Conservation (phyloP, 2,113 vertebrate species). For the Dendropsophus ebraccatus region DNA sequence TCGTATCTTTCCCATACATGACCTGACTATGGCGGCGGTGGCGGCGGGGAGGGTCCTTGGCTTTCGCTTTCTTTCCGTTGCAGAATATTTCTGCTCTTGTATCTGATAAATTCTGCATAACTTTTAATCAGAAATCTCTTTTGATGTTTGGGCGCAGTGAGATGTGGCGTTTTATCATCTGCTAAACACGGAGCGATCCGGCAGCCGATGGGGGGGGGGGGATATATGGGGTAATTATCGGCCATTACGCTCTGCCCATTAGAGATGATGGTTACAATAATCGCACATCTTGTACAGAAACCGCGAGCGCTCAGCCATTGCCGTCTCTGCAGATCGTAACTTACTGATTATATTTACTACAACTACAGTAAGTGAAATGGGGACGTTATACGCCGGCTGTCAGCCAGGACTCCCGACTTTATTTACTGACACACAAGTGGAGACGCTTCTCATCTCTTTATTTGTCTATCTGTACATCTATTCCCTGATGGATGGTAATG, state of each 20-base stretch:
- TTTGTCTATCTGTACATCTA: not conserved
- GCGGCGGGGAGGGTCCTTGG: not conserved
- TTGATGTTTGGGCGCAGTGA: conserved; percentile 50
- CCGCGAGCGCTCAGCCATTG: conserved; percentile 31
- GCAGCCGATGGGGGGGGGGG: conserved; percentile 27
- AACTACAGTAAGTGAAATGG: conserved; percentile 33
- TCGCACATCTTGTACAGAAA: conserved; percentile 24
- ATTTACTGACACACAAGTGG: not conserved
- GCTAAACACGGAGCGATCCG: conserved; percentile 47
- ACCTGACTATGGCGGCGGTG: too few relatives aligned
- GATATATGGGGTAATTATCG: conserved; percentile 46
- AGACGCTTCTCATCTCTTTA: not conserved
- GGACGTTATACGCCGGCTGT: not conserved
- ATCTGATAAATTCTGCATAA: conserved; percentile 36
- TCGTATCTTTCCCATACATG: not conserved
- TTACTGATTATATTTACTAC: conserved; percentile 43
- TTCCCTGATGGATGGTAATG: not conserved
- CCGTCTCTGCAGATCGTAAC: conserved; percentile 45
- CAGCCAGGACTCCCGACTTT: not conserved
- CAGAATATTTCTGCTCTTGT: conserved; percentile 35
- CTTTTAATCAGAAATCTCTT: conserved; percentile 54
- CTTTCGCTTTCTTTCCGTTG: not conserved
- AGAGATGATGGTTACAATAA: conserved; percentile 36
- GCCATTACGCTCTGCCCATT: conserved; percentile 35
- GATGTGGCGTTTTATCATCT: conserved; percentile 46